Evolutionary conservation across 2,797 vertebrate species (phyloP), one percentile per base, ranked within the genome.

Genomic region (Pagetopsis macropterus): DNA sequence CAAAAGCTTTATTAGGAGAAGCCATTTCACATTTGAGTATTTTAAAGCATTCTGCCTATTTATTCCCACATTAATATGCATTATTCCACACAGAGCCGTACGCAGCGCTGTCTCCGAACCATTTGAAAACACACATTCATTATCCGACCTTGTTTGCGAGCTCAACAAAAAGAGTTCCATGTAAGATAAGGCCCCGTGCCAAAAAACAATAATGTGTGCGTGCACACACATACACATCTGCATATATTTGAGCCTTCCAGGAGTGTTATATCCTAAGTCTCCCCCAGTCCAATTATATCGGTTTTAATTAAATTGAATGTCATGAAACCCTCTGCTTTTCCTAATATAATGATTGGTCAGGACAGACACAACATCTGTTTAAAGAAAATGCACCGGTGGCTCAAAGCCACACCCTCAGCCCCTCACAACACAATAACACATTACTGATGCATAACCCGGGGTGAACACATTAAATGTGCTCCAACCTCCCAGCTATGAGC

Each of bases 51-150:
- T 89, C 87, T 79, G 82, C 86, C 90, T 88, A 88, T 93, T 94
- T 93, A 93, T 93, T 93, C 87, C 65, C 75, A 81, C 89, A 91
- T 92, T 92, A 94, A 94, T 93, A 92, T 92, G 91, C 88, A 87
- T 89, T 87, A 89, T 89, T 90, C 78, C 65, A 88, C 90, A 85
- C 75, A 45, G 76, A 87, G 81, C 65, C 46, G 23, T 85, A 78
- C 31, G 41, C 81, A 61, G 80, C 66, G 5, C 65, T 7, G 68
- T 80, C 76, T 89, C 70, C 64, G 76, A 88, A 79, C 65, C 75
- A 73, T 88, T 86, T 82, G 69, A 87, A 88, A 87, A 87, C 84
- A 82, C 85, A 87, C 77, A 82, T 76, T 92, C 84, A 87, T 91
- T 89, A 91, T 82, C 78, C 73, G 56, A 70, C 70, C 67, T 82